These are phyloP conservation scores for Peromyscus polionotus DNA, from an alignment of 2,113 vertebrate species.

Conservation along the genomic window DNA sequence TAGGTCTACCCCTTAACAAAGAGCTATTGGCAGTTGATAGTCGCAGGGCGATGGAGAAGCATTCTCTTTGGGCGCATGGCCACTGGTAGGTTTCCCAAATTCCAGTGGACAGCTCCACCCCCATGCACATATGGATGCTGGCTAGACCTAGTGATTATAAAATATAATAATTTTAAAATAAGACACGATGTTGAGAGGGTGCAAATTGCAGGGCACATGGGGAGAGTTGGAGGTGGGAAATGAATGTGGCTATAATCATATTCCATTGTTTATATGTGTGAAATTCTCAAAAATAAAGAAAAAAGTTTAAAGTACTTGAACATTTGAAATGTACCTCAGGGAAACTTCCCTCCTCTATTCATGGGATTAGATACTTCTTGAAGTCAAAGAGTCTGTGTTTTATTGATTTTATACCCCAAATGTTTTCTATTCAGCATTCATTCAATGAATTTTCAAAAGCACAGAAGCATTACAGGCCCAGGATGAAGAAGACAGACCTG, in stretches of 20 bases:
- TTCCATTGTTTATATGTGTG: too few species aligned
- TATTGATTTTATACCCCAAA: not conserved
- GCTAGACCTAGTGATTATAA: not conserved
- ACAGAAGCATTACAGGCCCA: not conserved
- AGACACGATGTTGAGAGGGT: not conserved
- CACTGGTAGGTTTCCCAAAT: not conserved
- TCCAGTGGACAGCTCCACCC: not conserved
- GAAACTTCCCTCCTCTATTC: not conserved
- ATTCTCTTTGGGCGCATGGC: not conserved
- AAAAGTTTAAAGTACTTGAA: not conserved
- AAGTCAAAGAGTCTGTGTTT: not conserved
- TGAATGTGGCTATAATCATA: not conserved
- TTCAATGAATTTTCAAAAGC: not conserved
- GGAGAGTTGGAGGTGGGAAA: not conserved
- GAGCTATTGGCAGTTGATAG: not conserved
- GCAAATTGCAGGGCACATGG: not conserved
- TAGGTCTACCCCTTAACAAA: not conserved
- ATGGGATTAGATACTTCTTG: not conserved
- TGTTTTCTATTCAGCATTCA: not conserved
- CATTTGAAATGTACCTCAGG: not conserved
- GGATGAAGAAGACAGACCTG: not conserved
- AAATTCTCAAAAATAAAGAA: not conserved
- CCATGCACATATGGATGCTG: not conserved
- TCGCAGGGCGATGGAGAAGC: not conserved
- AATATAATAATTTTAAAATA: not conserved